Base-by-base conservation (phyloP, 2,888 invertebrate genomes). In the Epirrita christyi region DNA sequence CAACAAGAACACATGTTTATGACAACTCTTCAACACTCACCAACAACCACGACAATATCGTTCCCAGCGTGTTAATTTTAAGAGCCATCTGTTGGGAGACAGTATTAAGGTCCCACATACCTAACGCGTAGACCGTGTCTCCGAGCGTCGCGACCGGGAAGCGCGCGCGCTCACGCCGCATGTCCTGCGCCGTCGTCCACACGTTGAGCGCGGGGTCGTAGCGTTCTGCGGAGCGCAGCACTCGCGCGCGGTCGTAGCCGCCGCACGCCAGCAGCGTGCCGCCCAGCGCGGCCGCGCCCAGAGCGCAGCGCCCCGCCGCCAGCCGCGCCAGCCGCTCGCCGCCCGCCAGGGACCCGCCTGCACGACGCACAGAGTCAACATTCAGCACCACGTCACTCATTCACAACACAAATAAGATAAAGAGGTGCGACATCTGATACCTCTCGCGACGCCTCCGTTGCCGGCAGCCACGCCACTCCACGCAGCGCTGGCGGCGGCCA, bases 231-330 rank as follows among this genome's bases (percentile, higher is more conserved):
- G 94, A 93, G 66, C 94, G 94, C 69, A 97, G 90, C 78, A 97
- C 97, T 80, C 97, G 96, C 40, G 96, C 96, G 66, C 97, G 93
- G 87, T 97, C 97, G 87, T 97, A 97, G 7, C 91, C 90, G 94
- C 96, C 97, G 87, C 96, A 96, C 58, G 96, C 96, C 66, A 97
- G 86, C 44, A 97, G 93, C 47, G 94, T 94, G 43, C 94, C 94
- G 67, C 94, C 93, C 56, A 96, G 86, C 76, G 94, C 94, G 38
- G 95, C 96, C 59, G 95, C 94, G 53, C 97, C 97, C 54, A 95
- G 94, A 48, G 96, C 95, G 86, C 96, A 96, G 64, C 97, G 93
- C 5, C 74, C 77, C 54, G 63, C 64, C 46, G 73, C 94, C 87
- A 59, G 94, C 93, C 73, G 94, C 93, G 69, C 94, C 92, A 77